Conservation (phyloP, 2,113 vertebrate genomes). For the Ailuropoda melanoleuca region DNA sequence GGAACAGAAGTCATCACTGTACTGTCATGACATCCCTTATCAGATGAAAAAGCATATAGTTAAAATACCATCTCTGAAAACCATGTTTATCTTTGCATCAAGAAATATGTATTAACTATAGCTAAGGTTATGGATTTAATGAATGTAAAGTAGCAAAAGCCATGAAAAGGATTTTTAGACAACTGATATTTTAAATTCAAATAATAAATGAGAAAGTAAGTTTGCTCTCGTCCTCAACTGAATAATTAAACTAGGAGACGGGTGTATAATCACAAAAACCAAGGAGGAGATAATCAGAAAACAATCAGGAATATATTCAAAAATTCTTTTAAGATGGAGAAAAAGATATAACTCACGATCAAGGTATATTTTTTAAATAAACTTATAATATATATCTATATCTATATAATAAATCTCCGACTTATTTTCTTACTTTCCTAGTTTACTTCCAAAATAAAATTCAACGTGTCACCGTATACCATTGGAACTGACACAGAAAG, state of each 20-base stretch:
- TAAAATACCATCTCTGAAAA: neutral
- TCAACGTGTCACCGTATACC: neutral
- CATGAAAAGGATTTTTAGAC: neutral
- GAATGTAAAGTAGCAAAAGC: neutral
- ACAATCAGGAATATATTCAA: neutral
- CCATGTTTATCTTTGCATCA: neutral
- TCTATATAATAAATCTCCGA: neutral
- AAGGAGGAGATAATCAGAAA: neutral
- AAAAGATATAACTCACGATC: neutral
- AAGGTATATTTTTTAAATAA: neutral
- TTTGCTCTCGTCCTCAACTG: neutral
- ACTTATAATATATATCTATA: neutral
- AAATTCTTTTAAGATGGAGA: neutral
- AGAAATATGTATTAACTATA: neutral
- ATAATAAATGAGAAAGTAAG: neutral
- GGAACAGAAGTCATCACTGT: neutral
- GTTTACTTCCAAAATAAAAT: conserved; percentile 2
- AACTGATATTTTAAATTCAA: conserved; percentile 8
- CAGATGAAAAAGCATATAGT: neutral
- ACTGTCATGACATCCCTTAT: neutral
- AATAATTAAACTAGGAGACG: neutral
- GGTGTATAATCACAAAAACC: neutral
- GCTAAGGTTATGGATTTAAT: conserved; percentile 7
- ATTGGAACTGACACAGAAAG: neutral
- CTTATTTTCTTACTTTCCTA: neutral